Conservation (phyloP, 2,888 invertebrate species). For the Desoria tigrina region DNA sequence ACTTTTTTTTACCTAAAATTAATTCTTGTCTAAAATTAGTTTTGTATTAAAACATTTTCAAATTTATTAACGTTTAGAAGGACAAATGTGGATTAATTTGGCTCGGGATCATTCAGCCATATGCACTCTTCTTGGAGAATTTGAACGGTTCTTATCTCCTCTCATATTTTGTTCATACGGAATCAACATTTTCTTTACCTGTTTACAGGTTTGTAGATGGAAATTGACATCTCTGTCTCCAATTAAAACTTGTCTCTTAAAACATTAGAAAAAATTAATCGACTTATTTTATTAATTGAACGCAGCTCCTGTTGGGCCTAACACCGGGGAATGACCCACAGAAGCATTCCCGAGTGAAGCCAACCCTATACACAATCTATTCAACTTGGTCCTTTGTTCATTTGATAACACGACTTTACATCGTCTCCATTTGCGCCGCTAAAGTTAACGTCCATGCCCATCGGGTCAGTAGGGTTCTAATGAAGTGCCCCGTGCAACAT, state of each 20-base stretch:
- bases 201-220: constrained; percentile 32
- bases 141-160: constrained; percentile 34
- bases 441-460: constrained; percentile 31
- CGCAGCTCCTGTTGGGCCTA: neutral
- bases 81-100: constrained; percentile 38
- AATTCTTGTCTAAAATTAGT: no score
- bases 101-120: constrained; percentile 35
- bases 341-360: neutral
- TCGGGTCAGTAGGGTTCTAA: constrained; percentile 23
- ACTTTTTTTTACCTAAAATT: no score
- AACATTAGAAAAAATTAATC: no score
- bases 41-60: no score
- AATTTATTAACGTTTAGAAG: constrained; percentile 22
- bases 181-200: constrained; percentile 37
- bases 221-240: neutral
- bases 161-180: constrained; percentile 36
- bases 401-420: constrained; percentile 28
- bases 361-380: constrained; percentile 21
- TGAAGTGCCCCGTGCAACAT: constrained; percentile 34
- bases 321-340: no score
- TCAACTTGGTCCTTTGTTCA: constrained; percentile 40
- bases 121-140: constrained; percentile 26
- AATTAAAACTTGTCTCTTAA: no score
- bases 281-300: neutral
- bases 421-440: constrained; percentile 29